Base-by-base conservation (phyloP, 2,888 invertebrate genomes). In the Rhodophaea formosa region DNA sequence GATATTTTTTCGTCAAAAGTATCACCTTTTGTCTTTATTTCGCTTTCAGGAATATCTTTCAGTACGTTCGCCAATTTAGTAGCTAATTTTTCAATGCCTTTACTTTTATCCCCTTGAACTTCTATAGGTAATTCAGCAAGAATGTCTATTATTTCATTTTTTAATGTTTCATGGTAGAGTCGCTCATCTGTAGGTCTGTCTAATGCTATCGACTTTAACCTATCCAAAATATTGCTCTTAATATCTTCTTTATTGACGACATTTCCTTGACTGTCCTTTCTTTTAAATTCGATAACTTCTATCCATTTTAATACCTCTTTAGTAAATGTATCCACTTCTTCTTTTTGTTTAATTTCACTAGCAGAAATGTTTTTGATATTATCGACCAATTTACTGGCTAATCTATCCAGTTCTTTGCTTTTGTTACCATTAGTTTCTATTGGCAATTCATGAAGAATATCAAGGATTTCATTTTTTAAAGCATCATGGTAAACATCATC, bases 401-500 rank as follows among this genome's bases (percentile, higher is more conserved):
- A 39, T 45, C 58, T 53, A 29, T 60, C 59, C 3, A 67, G 32
- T 45, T 52, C 47, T 7, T 12, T 47, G 2, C 14, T n/a, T 39
- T 62, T 58, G 29, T 59, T 57, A 45, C 61, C 61, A 17, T 56
- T 54, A 23, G 56, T 17, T 52, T 62, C 53, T 10, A 71, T 57
- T n/a, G 70, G 64, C 43, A 71, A 59, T 30, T 66, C 57, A 29
- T 68, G 51, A 10, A 79, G 58, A 8, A 68, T 58, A 49, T 69
- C 59, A n/a, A 60, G 47, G 8, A 74, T 65, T 59, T 70, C 69
- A 12, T 59, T 45, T 58, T 65, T 69, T 30, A 79, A 59, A 10
- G 57, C 55, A 12, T 67, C 53, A 58, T 44, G 61, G 56, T 63
- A 65, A 59, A 60, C 58, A 42, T 56, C 49, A 17, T 52, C 17